These are phyloP conservation scores for Leucoptera coffeella DNA, from an alignment of 2,888 invertebrate genomes.

Conservation along the genomic window DNA sequence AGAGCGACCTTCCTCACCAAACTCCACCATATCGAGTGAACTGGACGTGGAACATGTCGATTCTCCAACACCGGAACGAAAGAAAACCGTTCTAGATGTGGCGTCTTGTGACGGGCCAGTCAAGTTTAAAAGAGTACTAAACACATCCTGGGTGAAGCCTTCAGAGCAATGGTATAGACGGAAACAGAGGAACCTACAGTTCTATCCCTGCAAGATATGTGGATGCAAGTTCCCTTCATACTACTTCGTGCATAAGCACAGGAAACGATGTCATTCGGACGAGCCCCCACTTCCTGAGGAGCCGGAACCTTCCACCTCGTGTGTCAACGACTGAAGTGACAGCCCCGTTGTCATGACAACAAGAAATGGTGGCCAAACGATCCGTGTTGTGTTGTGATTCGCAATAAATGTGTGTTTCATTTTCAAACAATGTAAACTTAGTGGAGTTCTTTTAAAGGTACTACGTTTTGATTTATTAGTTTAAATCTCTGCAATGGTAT, in stretches of 20 bases:
- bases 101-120: conserved; percentile 91
- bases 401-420: no score
- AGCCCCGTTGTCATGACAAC: no score
- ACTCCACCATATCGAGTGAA: conserved; percentile 35
- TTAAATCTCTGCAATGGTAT: no score
- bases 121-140: conserved; percentile 74
- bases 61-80: conserved; percentile 16
- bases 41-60: conserved; percentile 37
- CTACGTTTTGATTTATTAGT: no score
- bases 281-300: conserved; percentile 20
- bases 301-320: conserved; percentile 20
- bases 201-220: conserved; percentile 90
- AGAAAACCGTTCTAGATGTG: conserved; percentile 68
- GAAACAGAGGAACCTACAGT: conserved; percentile 77
- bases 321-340: conserved; percentile 15
- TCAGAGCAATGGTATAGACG: conserved; percentile 74
- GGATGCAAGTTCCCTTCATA: conserved; percentile 90
- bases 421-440: no score
- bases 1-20: conserved; percentile 28
- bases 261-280: conserved; percentile 77
- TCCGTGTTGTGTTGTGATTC: no score
- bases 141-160: conserved; percentile 64
- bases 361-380: no score
- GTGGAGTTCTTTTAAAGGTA: no score
- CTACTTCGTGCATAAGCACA: conserved; percentile 89